phyloP scores from a whole-genome alignment of 2,797 vertebrate genomes.

The Sebastes goodei region DNA sequence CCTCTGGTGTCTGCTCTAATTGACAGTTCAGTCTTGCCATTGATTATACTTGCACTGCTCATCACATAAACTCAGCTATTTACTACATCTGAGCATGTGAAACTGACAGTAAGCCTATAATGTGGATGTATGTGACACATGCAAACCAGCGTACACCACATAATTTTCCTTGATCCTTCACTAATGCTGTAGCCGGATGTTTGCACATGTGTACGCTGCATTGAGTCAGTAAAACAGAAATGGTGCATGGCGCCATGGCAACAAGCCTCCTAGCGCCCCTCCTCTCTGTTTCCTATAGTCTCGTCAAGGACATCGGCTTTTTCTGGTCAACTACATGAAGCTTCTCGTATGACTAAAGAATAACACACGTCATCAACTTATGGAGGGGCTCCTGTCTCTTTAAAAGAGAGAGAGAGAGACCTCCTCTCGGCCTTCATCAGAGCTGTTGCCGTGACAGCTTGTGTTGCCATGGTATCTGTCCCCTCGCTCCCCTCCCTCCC shows the following conservation, averaged over 20 bases:
- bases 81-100: slow-evolving; percentile 24
- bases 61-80: slow-evolving; percentile 8
- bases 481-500: slow-evolving; percentile 49
- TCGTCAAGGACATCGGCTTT: slow-evolving; percentile 71
- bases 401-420: slow-evolving; percentile 55
- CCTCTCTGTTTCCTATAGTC: slow-evolving; percentile 55
- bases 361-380: slow-evolving; percentile 69
- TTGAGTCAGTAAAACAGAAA: slow-evolving; percentile 56
- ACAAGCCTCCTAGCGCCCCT: slow-evolving; percentile 59
- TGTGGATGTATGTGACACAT: not conserved
- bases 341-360: slow-evolving; percentile 69
- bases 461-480: slow-evolving; percentile 81
- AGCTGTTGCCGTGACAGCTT: slow-evolving; percentile 76
- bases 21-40: slow-evolving; percentile 32
- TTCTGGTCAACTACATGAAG: slow-evolving; percentile 68
- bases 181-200: slow-evolving; percentile 25
- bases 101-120: slow-evolving; percentile 3
- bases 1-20: slow-evolving; percentile 34
- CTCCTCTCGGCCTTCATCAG: slow-evolving; percentile 61
- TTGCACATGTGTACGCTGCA: slow-evolving; percentile 47
- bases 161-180: slow-evolving; percentile 3
- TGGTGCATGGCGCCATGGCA: slow-evolving; percentile 69
- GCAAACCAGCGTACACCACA: not conserved
- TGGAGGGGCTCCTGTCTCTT: slow-evolving; percentile 67
- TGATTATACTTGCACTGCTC: slow-evolving; percentile 34